Evolutionary conservation across 2,113 vertebrate species (phyloP).

Genomic region (Paradoxurus hermaphroditus): DNA sequence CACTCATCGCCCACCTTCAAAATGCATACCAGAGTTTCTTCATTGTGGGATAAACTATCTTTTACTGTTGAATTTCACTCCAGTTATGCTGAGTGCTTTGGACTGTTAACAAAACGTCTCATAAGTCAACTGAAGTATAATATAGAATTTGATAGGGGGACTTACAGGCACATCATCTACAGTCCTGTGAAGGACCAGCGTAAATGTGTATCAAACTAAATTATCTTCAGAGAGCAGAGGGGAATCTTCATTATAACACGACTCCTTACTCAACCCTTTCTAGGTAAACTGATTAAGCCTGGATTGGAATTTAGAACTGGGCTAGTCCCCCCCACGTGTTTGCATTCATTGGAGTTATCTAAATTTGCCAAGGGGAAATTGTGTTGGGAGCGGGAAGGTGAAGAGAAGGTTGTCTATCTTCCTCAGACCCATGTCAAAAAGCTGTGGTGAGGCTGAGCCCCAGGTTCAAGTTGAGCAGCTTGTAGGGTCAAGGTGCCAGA

Average conservation of each 20-base stretch:
- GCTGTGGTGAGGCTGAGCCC: neutral
- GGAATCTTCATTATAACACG: neutral
- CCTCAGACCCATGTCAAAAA: neutral
- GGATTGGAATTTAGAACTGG: neutral
- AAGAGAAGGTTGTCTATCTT: neutral
- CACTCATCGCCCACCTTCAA: neutral
- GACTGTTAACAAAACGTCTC: neutral
- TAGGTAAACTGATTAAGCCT: neutral
- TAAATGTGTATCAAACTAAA: neutral
- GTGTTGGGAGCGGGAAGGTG: neutral
- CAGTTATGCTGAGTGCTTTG: neutral
- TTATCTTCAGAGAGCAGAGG: neutral
- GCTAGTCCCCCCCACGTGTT: neutral
- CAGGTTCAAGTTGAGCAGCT: neutral
- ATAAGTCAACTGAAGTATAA: neutral
- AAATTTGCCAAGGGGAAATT: neutral
- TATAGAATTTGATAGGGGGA: neutral
- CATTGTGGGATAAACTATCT: neutral
- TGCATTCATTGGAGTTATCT: neutral
- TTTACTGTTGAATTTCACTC: neutral
- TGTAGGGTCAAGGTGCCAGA: neutral
- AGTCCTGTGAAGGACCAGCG: too few relatives aligned
- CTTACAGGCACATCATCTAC: too few relatives aligned
- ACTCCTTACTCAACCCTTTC: neutral
- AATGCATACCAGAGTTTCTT: neutral